These are phyloP conservation scores for Nyctibius bracteatus DNA, from an alignment of 2,113 vertebrate genomes.

Conservation along the genomic window DNA sequence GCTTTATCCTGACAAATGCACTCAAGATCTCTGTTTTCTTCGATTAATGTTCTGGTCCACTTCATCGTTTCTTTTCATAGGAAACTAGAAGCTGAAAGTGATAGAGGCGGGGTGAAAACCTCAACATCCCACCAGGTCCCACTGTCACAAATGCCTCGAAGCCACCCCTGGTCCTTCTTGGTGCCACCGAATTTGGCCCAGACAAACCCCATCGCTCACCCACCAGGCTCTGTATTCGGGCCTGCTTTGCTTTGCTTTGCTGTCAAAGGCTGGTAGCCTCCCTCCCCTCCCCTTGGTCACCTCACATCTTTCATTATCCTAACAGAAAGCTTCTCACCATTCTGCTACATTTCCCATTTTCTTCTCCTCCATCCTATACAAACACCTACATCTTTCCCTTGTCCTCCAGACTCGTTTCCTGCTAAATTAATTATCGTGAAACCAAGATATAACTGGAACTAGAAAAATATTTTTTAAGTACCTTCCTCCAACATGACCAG, in stretches of 20 bases:
- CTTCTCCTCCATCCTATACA: not conserved
- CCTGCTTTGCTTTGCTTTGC: too few species aligned
- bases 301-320: too few species aligned
- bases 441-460: not conserved
- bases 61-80: not conserved
- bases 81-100: not conserved
- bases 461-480: not conserved
- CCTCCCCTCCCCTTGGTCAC: too few species aligned
- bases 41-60: not conserved
- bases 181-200: not conserved
- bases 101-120: not conserved
- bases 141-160: not conserved
- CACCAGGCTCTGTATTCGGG: not conserved
- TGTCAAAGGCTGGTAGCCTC: too few species aligned
- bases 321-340: too few species aligned
- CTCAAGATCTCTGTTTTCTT: not conserved
- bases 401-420: not conserved
- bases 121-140: not conserved
- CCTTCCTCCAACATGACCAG: not conserved
- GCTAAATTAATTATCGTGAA: not conserved
- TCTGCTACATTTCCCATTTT: too few species aligned
- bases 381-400: not conserved
- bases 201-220: not conserved
- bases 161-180: not conserved
- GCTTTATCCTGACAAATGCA: conserved; percentile 3